Conservation (phyloP, 2,797 vertebrate species). For the Luscinia luscinia region DNA sequence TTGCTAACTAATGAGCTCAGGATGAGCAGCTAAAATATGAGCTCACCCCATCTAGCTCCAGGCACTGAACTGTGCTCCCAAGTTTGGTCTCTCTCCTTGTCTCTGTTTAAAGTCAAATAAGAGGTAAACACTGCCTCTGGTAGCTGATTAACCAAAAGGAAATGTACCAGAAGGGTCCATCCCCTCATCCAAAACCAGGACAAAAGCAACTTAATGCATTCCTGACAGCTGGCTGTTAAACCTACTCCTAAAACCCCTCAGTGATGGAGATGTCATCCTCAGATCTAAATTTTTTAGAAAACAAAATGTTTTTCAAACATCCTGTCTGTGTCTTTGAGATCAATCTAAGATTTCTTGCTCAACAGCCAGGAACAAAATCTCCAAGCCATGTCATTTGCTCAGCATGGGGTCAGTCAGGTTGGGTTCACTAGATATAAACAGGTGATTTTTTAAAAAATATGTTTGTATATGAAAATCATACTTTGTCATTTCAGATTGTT, state of each 20-base stretch:
- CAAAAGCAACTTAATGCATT: background rate
- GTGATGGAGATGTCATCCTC: background rate
- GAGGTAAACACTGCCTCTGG: background rate
- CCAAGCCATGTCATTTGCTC: background rate
- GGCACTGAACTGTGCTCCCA: background rate
- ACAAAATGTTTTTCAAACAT: background rate
- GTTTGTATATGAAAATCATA: background rate
- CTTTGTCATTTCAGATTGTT: background rate
- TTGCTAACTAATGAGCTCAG: background rate
- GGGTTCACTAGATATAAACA: background rate
- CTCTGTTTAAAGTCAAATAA: background rate
- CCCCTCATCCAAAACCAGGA: background rate
- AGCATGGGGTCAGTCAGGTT: background rate
- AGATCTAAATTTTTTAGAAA: background rate
- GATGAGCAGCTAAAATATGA: background rate
- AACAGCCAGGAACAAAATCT: background rate
- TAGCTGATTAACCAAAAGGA: background rate
- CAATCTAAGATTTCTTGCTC: background rate
- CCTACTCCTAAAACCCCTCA: background rate
- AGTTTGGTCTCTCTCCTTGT: background rate
- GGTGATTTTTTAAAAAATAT: background rate
- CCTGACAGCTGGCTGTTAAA: background rate
- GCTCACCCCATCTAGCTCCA: background rate
- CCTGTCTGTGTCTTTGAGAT: background rate
- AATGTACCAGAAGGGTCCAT: background rate